Base-by-base conservation (phyloP, 2,113 vertebrate species). In the Geococcyx californianus region DNA sequence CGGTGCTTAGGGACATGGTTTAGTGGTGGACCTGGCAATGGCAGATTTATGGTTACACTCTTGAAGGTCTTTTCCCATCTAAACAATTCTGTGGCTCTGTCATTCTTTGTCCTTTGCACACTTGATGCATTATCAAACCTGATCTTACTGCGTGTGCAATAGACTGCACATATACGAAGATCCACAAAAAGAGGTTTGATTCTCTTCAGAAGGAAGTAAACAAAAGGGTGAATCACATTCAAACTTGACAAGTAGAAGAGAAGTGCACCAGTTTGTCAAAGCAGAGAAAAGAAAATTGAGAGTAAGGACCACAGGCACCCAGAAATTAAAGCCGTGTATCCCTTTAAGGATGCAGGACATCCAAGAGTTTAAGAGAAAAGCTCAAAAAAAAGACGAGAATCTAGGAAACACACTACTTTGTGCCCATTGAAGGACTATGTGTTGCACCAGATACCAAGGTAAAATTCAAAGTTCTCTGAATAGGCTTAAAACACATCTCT, bases 211-310 rank as follows among this genome's bases (percentile, higher is more conserved):
- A 93, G 60, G 67, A 81, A 12, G 49, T 23, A 44, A 91, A 85
- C 78, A 76, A 94, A 94, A 90, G 58, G 54, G 78, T 51, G 80
- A 96, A 69, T 69, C 94, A 79, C 58, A 87, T 44, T n/a, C n/a
- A n/a, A n/a, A n/a, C n/a, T n/a, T n/a, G n/a, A 67, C 59, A 75
- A 74, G 63, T 21, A 4, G 1, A 47, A 51, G 69, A 92, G 66
- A 86, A 87, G 60, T 73, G 25, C 73, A 84, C 44, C 84, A 84
- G 80, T 69, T 94, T 13, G 3, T 78, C 80, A 95, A 75, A 75
- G 73, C 66, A 87, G 40, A 36, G 91, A 11, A 34, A 75, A 79
- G 47, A 68, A 87, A 78, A 89, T 73, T 16, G 42, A 91, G 67
- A 79, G 25, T 8, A 38, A 85, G 44, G 69, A 85, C 45, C 59